Conservation (phyloP, 1,140 invertebrate genomes). For the Macrosteles quadrilineatus region DNA sequence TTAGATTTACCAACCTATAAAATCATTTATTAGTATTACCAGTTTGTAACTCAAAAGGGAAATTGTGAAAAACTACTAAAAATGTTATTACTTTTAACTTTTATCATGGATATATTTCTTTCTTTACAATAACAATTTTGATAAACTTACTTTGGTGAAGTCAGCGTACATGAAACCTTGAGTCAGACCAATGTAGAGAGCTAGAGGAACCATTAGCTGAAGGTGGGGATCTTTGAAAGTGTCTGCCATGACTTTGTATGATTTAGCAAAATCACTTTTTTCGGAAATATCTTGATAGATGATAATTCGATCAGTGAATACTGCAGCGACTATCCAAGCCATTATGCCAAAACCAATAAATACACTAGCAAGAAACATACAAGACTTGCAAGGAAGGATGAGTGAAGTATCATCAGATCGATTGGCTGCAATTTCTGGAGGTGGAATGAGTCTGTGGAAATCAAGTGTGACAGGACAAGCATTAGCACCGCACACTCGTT, state of each 20-base stretch:
- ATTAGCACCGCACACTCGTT: constrained; percentile 56
- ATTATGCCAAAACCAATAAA: constrained; percentile 58
- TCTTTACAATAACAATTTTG: neutral
- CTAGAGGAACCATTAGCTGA: constrained; percentile 62
- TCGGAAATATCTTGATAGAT: constrained; percentile 51
- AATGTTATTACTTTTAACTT: too few species aligned
- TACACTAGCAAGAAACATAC: constrained; percentile 53
- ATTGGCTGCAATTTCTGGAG: constrained; percentile 8
- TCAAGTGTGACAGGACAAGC: constrained; percentile 51
- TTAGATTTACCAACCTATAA: too few species aligned
- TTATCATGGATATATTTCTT: too few species aligned
- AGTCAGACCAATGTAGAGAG: constrained; percentile 69
- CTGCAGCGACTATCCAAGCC: constrained; percentile 55
- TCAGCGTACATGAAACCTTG: constrained; percentile 73
- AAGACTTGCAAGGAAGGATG: constrained; percentile 50
- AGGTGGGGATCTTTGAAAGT: constrained; percentile 57
- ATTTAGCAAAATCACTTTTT: constrained; percentile 31
- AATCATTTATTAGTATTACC: too few species aligned
- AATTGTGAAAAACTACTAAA: too few species aligned
- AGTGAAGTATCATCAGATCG: constrained; percentile 34
- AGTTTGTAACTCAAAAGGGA: too few species aligned
- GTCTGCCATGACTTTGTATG: constrained; percentile 48
- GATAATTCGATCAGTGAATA: constrained; percentile 55
- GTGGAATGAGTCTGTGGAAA: neutral
- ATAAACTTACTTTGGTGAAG: constrained; percentile 61